These are phyloP conservation scores for Lissocephala sabroskyi DNA, from an alignment of 2,888 invertebrate genomes.

Conservation along the genomic window DNA sequence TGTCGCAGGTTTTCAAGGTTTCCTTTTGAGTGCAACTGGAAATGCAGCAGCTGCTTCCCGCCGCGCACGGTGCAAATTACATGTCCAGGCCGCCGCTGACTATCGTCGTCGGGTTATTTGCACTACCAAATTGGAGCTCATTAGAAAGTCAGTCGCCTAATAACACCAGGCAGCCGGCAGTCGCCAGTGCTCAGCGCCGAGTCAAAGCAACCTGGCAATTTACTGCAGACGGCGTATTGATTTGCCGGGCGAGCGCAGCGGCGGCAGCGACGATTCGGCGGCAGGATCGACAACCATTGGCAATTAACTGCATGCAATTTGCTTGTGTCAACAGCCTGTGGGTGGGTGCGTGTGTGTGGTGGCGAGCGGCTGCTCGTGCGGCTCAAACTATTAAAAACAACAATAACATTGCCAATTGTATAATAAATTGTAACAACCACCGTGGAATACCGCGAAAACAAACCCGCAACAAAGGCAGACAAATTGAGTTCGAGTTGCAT, in stretches of 20 bases:
- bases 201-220: constrained; percentile 10
- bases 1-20: no score
- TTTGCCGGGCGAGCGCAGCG: constrained; percentile 9
- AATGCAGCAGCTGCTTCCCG: no score
- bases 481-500: constrained; percentile 59
- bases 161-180: neutral
- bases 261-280: constrained; percentile 16
- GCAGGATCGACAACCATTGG: constrained; percentile 15
- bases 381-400: constrained; percentile 40
- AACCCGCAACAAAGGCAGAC: constrained; percentile 50
- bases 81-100: no score
- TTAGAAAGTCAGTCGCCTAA: neutral
- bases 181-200: neutral
- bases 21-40: no score
- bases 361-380: constrained; percentile 20
- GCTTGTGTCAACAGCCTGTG: constrained; percentile 41
- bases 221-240: constrained; percentile 25
- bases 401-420: constrained; percentile 32
- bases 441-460: constrained; percentile 50
- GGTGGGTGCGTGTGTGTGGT: neutral
- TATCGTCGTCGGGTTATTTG: no score
- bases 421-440: constrained; percentile 60
- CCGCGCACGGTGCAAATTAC: no score
- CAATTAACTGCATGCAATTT: constrained; percentile 61
- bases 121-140: neutral